Conservation (phyloP, 2,888 invertebrate genomes). For the Elmis aenea region DNA sequence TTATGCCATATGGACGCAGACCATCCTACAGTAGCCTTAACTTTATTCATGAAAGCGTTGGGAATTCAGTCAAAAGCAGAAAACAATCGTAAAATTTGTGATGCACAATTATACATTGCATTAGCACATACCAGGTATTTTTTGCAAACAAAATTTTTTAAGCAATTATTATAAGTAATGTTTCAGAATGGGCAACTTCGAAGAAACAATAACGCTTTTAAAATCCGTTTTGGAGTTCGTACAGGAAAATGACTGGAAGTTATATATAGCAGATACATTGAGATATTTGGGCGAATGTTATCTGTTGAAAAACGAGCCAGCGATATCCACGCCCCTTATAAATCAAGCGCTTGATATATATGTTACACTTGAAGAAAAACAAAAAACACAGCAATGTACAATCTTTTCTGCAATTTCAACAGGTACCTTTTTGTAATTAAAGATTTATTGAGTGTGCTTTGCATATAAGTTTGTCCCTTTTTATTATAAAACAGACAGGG, state of each 20-base stretch:
- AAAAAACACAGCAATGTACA: slow-evolving; percentile 33
- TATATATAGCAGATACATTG: slow-evolving; percentile 37
- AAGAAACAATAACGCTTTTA: slow-evolving; percentile 31
- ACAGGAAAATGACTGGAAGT: slow-evolving; percentile 28
- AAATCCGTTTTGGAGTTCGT: slow-evolving; percentile 30
- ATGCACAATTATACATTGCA: slow-evolving; percentile 51
- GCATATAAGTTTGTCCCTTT: too few species aligned
- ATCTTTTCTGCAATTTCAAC: slow-evolving; percentile 38
- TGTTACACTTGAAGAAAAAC: slow-evolving; percentile 24
- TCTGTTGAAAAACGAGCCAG: slow-evolving; percentile 33
- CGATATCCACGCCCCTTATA: slow-evolving; percentile 35
- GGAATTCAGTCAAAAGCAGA: slow-evolving; percentile 43
- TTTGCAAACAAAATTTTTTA: not conserved
- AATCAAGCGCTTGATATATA: slow-evolving; percentile 36
- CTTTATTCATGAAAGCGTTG: slow-evolving; percentile 49
- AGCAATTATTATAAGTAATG: not conserved
- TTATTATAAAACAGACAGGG: too few species aligned
- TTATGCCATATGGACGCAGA: slow-evolving; percentile 50
- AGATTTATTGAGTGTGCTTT: too few species aligned
- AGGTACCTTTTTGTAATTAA: too few species aligned
- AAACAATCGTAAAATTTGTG: slow-evolving; percentile 49
- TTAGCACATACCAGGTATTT: slow-evolving; percentile 52
- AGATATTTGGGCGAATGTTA: slow-evolving; percentile 41
- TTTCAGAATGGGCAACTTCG: slow-evolving; percentile 30
- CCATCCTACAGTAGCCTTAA: slow-evolving; percentile 49